A percentile compares a stretch with the other conserved stretches of the same genome.
These are phyloP conservation scores for Leguminivora glycinivorella DNA, from an alignment of 1,140 invertebrate species.

Conservation along the genomic window DNA sequence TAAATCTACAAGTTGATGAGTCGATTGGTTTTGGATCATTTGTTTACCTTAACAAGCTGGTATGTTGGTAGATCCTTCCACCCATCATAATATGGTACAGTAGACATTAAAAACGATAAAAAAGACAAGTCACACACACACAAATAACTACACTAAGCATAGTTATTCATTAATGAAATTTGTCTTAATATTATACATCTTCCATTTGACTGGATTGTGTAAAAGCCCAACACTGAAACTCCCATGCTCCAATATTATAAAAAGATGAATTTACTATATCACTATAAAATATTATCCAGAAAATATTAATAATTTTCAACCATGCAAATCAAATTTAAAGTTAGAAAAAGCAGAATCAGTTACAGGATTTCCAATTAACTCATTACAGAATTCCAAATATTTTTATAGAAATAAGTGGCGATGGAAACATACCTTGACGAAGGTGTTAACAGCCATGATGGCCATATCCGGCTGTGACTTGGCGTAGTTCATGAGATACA, in stretches of 20 bases:
- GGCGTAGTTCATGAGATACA: conserved; percentile 99
- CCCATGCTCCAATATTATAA: conserved; percentile 22
- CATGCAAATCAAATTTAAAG: conserved; percentile 28
- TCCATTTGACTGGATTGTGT: conserved; percentile 21
- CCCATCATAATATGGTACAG: conserved; percentile 75
- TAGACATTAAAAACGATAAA: conserved; percentile 78
- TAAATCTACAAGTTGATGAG: conserved; percentile 75
- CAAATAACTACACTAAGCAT: conserved; percentile 73
- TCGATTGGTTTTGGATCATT: conserved; percentile 63
- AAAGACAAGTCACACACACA: conserved; percentile 77
- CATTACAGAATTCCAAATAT: conserved; percentile 21
- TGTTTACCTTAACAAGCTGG: conserved; percentile 80
- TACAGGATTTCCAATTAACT: conserved; percentile 28
- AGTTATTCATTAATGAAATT: conserved; percentile 36
- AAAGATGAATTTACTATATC: conserved; percentile 11
- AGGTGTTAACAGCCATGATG: conserved; percentile 99
- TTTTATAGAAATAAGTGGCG: not conserved
- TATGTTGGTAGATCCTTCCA: conserved; percentile 81
- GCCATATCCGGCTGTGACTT: conserved; percentile 99
- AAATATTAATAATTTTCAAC: conserved; percentile 25
- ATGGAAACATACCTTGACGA: conserved; percentile 92
- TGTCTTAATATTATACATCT: conserved; percentile 28
- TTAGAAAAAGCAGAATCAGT: conserved; percentile 24
- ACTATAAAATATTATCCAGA: conserved; percentile 9
- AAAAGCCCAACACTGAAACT: conserved; percentile 31